Evolutionary conservation across 1,140 invertebrate genomes (phyloP).

Genomic region (Anthonomus grandis): DNA sequence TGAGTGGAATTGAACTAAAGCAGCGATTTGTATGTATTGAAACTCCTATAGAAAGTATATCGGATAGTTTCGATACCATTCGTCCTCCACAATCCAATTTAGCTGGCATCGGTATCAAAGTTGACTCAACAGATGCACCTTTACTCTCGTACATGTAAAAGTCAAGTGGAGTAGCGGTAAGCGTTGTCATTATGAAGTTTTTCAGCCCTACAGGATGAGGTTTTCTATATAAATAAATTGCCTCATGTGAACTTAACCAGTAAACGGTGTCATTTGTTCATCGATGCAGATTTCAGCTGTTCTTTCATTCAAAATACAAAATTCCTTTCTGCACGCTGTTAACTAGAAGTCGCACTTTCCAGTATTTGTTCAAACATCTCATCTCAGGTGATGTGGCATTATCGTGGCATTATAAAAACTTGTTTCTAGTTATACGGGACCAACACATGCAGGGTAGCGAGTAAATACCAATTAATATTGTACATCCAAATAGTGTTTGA

Average conservation of each 20-base stretch:
- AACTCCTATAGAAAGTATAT: neutral
- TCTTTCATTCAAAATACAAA: neutral
- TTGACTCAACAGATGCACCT: too few relatives aligned
- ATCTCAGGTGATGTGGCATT: neutral
- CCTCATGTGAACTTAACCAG: neutral
- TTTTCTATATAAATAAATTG: neutral
- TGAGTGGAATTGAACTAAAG: too few relatives aligned
- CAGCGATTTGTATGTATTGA: neutral
- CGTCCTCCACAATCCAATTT: neutral
- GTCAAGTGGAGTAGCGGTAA: neutral
- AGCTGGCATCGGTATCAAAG: neutral
- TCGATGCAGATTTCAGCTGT: neutral
- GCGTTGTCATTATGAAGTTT: neutral
- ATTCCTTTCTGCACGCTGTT: neutral
- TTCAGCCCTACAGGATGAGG: neutral
- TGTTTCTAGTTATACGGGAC: neutral
- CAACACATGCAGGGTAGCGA: neutral
- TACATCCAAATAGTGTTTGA: neutral
- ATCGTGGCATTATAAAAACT: too few relatives aligned
- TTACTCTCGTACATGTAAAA: slow-evolving; percentile 1
- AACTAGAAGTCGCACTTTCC: neutral
- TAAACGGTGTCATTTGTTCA: slow-evolving; percentile 2
- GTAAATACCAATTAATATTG: neutral
- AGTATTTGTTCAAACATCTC: neutral
- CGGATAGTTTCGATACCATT: neutral